Base-by-base conservation (phyloP, 2,888 invertebrate species). In the Euzetes globulus region DNA sequence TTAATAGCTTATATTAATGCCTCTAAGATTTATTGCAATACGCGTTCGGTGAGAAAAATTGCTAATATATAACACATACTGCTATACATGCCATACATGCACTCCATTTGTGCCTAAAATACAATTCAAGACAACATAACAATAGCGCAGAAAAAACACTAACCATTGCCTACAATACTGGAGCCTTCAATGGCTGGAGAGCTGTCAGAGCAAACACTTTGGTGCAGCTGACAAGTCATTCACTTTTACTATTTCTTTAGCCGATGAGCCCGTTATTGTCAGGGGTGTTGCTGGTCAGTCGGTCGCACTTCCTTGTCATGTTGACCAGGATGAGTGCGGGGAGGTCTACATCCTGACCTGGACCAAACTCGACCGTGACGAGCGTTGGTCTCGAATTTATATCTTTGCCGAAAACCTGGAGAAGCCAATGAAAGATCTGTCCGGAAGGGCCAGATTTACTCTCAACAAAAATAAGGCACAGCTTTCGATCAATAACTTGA, bases 331-430 rank as follows among this genome's bases (percentile, higher is more conserved):
- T n/a, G 87, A 88, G 37, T 91, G 91, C 80, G 90, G 90, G 0
- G 88, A 88, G 78, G 87, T 91, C 81, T 91, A 91, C 84, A 90
- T 89, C 83, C 89, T 91, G 82, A 91, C 91, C 82, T 91, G 91
- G 91, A 79, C 78, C 47, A 79, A 79, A 72, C 68, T 68, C 37
- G 65, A 76, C 7, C 47, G 72, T 71, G 27, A 77, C 73, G 47
- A 77, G 65, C 63, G 77, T 13, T 79, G 79, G 79, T 77, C 77
- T 50, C 76, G 79, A 33, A 75, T 79, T 11, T 79, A 78, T 71
- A 71, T 79, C 7, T 79, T 75, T 71, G 78, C 78, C 25, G 78
- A 78, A 65, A 76, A 74, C 19, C 77, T 79, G 3, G 77, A 78
- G 27, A 79, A 79, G 63, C 77, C 78, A 2, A 52, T 79, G 19